Percentiles rank a stretch among this genome's conserved stretches.
These are phyloP conservation scores for Oryctes rhinoceros DNA, from an alignment of 1,140 invertebrate species.

Conservation along the genomic window DNA sequence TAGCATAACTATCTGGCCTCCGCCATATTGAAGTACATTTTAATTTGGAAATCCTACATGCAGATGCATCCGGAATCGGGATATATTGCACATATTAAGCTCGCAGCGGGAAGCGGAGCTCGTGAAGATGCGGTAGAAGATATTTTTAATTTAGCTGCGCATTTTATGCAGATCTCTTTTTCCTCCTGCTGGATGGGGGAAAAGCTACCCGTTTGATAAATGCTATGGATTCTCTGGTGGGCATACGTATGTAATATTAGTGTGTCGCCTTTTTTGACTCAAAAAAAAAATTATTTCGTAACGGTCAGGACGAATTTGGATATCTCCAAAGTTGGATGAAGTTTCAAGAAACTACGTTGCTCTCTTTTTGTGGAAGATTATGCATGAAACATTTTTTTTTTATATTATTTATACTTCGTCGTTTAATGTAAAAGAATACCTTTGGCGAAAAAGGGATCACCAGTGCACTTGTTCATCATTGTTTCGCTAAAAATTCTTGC, in stretches of 20 bases:
- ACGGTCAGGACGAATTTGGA: too few species aligned
- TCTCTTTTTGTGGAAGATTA: too few species aligned
- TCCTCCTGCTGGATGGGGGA: background rate
- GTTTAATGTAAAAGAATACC: too few species aligned
- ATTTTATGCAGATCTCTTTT: background rate
- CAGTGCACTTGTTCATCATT: too few species aligned
- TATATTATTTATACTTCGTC: too few species aligned
- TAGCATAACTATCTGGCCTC: background rate
- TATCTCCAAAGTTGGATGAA: too few species aligned
- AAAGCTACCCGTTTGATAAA: background rate
- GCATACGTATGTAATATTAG: background rate
- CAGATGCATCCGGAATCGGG: background rate
- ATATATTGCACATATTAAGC: constrained; percentile 8
- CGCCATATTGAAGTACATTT: background rate
- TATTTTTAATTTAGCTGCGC: background rate
- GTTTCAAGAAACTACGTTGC: too few species aligned
- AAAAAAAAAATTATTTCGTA: background rate
- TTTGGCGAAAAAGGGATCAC: too few species aligned
- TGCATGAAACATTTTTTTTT: too few species aligned
- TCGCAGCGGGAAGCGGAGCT: background rate
- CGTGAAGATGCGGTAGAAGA: background rate
- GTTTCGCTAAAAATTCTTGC: too few species aligned
- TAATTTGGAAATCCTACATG: constrained; percentile 3
- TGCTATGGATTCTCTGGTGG: background rate
- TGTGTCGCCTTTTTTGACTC: background rate